Percentiles rank a stretch among this genome's conserved stretches.
These are phyloP conservation scores for Catagonus wagneri DNA, from an alignment of 2,113 vertebrate genomes.

Conservation along the genomic window DNA sequence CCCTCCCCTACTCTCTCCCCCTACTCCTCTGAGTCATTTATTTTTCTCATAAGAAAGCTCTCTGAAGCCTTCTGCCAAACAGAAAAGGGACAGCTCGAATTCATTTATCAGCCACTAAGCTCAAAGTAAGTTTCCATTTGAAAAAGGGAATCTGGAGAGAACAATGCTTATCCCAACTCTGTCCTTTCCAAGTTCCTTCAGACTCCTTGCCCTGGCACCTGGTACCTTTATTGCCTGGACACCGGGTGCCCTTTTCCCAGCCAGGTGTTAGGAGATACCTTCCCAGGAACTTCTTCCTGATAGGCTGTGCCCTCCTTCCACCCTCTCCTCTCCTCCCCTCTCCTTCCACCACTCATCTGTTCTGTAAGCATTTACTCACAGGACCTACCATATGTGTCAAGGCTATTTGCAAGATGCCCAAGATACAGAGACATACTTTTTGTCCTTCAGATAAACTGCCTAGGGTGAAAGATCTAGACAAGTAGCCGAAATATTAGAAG, in stretches of 20 bases:
- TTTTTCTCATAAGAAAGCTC: not conserved
- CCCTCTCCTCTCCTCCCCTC: not conserved
- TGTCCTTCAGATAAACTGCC: not conserved
- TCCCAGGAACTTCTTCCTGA: not conserved
- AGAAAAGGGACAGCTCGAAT: not conserved
- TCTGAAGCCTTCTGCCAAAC: not conserved
- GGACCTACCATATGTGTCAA: not conserved
- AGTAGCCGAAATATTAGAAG: not conserved
- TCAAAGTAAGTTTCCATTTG: not conserved
- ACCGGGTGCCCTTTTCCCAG: not conserved
- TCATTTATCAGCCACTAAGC: not conserved
- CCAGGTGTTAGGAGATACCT: not conserved
- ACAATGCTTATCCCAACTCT: not conserved
- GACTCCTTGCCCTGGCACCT: not conserved
- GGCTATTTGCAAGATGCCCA: not conserved
- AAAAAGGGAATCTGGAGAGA: not conserved
- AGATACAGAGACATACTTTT: not conserved
- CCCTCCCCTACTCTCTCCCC: not conserved
- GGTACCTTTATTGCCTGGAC: not conserved
- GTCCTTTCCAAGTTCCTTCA: not conserved
- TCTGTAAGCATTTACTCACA: slow-evolving; percentile 11
- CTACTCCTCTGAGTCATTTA: not conserved
- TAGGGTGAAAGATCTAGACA: not conserved
- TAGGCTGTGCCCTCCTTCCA: not conserved
- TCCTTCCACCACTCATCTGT: not conserved